Conservation (phyloP, 1,140 invertebrate genomes). For the Pemphigus obesinymphae region DNA sequence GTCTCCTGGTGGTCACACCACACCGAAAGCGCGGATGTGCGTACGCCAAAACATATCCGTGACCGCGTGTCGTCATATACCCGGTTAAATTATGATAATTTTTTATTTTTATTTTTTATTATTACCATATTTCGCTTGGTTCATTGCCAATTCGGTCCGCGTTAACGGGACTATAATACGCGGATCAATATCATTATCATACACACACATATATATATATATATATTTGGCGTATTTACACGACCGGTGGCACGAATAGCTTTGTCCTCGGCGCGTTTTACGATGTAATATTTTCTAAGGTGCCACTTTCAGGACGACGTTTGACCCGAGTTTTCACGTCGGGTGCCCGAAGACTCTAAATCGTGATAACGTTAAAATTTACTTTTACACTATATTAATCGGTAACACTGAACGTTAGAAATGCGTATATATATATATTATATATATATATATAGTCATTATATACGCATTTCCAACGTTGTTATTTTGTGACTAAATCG, state of each 20-base stretch:
- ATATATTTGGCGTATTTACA: not conserved
- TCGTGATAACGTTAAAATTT: too few relatives aligned
- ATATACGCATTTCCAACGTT: too few relatives aligned
- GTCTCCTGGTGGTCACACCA: too few relatives aligned
- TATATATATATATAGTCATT: too few relatives aligned
- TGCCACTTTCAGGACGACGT: slow-evolving; percentile 18
- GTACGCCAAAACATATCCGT: too few relatives aligned
- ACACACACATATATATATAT: not conserved
- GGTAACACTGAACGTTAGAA: too few relatives aligned
- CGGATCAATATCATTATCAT: slow-evolving; percentile 8
- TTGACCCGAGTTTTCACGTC: not conserved
- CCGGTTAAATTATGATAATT: not conserved
- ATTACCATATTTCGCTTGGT: not conserved
- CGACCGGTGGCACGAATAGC: not conserved
- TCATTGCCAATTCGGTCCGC: not conserved
- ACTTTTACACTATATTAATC: too few relatives aligned
- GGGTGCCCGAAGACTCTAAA: not conserved
- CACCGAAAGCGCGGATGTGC: too few relatives aligned
- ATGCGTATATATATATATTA: too few relatives aligned
- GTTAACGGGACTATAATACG: not conserved
- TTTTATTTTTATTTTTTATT: not conserved
- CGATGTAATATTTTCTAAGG: slow-evolving; percentile 23
- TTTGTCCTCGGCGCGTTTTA: not conserved
- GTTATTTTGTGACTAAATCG: too few relatives aligned
- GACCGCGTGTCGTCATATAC: too few relatives aligned